Evolutionary conservation across 2,888 invertebrate species (phyloP).

Genomic region (Agrochola lychnidis): DNA sequence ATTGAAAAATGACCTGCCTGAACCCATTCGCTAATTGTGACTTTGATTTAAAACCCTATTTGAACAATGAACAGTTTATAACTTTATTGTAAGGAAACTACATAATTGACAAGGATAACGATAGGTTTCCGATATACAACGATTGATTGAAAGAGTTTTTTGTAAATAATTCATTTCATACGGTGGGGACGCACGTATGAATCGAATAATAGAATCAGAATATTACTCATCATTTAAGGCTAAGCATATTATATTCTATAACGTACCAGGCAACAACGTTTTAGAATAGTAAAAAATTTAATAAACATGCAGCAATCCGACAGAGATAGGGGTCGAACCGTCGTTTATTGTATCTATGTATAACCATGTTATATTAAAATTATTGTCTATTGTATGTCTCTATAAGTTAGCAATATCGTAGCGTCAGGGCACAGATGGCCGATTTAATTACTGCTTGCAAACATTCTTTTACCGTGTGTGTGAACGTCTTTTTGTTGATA

Average conservation of each 20-base stretch:
- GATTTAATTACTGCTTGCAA: not conserved
- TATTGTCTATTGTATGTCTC: not conserved
- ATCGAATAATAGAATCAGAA: not conserved
- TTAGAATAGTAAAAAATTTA: not conserved
- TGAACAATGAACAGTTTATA: not conserved
- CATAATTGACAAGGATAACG: not conserved
- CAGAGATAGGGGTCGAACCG: not conserved
- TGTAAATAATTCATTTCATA: slow-evolving; percentile 6
- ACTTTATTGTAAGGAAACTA: not conserved
- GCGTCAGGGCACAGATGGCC: not conserved
- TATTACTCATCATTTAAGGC: not conserved
- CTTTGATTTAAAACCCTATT: slow-evolving; percentile 15
- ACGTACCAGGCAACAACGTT: not conserved
- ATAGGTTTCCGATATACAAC: not conserved
- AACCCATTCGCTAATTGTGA: not conserved
- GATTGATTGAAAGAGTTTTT: not conserved
- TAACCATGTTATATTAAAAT: not conserved
- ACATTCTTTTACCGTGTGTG: not conserved
- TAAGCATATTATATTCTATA: not conserved
- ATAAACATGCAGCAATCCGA: not conserved
- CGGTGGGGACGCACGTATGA: slow-evolving; percentile 20
- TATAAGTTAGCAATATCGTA: not conserved
- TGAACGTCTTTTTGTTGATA: not conserved
- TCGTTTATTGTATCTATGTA: not conserved
- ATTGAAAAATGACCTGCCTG: slow-evolving; percentile 32